Conservation (phyloP, 2,113 vertebrate species). For the Varanus komodoensis region DNA sequence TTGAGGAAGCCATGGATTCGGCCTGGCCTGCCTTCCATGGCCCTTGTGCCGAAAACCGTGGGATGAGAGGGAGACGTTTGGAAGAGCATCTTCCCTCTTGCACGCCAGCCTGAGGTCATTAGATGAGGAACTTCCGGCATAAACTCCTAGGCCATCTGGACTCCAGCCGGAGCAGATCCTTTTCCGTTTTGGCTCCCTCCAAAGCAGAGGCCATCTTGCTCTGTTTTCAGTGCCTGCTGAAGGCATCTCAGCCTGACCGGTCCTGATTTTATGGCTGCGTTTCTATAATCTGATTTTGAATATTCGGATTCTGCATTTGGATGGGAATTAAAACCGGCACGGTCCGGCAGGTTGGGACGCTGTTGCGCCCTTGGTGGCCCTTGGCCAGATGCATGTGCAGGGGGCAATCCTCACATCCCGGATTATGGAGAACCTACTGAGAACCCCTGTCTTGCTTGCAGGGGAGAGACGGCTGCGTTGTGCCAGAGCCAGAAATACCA, state of each 20-base stretch:
- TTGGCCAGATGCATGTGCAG: not conserved
- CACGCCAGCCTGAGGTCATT: too few species aligned
- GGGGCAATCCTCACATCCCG: not conserved
- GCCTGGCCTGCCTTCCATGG: not conserved
- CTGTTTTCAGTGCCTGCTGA: too few species aligned
- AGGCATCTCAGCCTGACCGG: too few species aligned
- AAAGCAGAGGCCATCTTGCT: too few species aligned
- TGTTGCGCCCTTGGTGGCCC: not conserved
- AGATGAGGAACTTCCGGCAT: too few species aligned
- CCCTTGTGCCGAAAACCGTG: not conserved
- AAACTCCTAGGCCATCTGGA: too few species aligned
- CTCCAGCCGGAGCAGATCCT: too few species aligned
- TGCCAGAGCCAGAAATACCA: not conserved
- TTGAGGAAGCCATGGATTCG: not conserved
- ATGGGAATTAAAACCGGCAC: not conserved
- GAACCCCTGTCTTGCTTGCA: not conserved
- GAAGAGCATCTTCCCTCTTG: too few species aligned
- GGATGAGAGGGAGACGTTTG: not conserved
- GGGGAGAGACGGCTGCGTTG: not conserved
- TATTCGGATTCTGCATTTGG: too few species aligned
- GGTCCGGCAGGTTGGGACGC: not conserved
- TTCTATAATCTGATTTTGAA: too few species aligned
- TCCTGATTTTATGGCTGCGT: too few species aligned
- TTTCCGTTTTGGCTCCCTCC: too few species aligned
- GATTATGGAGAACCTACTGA: not conserved